Evolutionary conservation across 2,113 vertebrate genomes (phyloP), one percentile per base, ranked within the genome.

Genomic region (Thymallus thymallus): DNA sequence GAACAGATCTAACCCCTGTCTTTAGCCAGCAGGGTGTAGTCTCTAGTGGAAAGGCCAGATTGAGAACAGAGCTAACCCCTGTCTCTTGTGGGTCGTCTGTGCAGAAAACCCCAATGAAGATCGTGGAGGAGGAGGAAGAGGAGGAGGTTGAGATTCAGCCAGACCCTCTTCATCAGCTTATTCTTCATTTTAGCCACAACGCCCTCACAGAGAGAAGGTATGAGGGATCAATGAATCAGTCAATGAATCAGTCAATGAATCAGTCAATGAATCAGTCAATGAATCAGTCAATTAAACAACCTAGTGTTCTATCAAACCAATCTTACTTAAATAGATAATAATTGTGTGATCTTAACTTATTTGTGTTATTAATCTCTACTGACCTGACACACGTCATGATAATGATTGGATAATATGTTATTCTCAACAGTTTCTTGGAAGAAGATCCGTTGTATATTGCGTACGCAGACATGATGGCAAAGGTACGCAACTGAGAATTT

Each of bases 381-480:
- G 48, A 51, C 48, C 1, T 51, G 48, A 51, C 1, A 41, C 35
- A 41, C 10, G 35, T 10, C 35, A 5, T 51, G 48, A 51, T 51
- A 51, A 51, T 51, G 16, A 51, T 51, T 51, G 16, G 48, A 51
- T 51, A 51, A 18, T 18, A 0, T 51, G 12, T 51, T 82, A 71
- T 73, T 73, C 79, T 89, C 72, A 72, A 45, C 85, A 99, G 97
- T 90, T 84, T 94, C 87, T 86, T 96, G 88, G 96, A 98, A 85
- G 92, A 94, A 65, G 97, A 99, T 84, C 94, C 95, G 77, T 91
- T 99, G 75, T 99, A 98, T 76, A 96, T 96, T 68, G 96, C 97
- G 2, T 99, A 99, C 84, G 96, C 96, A 73, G 96, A 97, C 84
- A 98, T 99, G 97, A 99, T 99, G 97, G 97, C 96, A 90, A 99